phyloP scores from a whole-genome alignment of 2,113 vertebrate species.

The Diphyllodes magnificus region DNA sequence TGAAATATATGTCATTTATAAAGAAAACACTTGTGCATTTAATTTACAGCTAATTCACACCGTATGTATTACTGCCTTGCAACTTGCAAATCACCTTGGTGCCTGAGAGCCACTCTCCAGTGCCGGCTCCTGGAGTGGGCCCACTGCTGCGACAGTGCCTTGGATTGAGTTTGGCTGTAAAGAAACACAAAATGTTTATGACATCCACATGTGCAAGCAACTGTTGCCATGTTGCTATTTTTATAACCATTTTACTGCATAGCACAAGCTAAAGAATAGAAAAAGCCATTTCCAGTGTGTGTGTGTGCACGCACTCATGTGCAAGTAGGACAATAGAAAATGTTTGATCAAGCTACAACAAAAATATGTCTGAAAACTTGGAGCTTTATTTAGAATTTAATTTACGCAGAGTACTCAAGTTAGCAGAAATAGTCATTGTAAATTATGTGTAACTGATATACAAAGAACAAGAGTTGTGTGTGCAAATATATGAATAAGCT shows the following conservation, averaged over 20 bases:
- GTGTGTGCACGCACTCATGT: not conserved
- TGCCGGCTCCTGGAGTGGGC: not conserved
- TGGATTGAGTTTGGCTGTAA: not conserved
- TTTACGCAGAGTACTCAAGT: not conserved
- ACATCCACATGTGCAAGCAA: constrained; percentile 8
- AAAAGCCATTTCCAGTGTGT: not conserved
- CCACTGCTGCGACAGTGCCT: not conserved
- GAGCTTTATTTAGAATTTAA: constrained; percentile 31
- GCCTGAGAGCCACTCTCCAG: not conserved
- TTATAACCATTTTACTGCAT: not conserved
- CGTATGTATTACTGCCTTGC: not conserved
- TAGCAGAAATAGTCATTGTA: constrained; percentile 9
- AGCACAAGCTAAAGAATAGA: not conserved
- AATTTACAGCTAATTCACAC: not conserved
- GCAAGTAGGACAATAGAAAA: not conserved
- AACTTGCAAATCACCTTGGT: not conserved
- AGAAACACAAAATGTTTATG: not conserved
- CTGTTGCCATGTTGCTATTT: not conserved
- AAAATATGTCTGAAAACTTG: not conserved
- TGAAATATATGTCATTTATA: too few relatives aligned
- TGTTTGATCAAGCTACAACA: not conserved
- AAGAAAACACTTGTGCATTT: not conserved
- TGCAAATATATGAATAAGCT: not conserved
- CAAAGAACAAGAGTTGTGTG: not conserved
- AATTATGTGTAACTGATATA: constrained; percentile 25